Evolutionary conservation across 2,797 vertebrate species (phyloP), one percentile per base, ranked within the genome.

Genomic region (Macropodus opercularis): DNA sequence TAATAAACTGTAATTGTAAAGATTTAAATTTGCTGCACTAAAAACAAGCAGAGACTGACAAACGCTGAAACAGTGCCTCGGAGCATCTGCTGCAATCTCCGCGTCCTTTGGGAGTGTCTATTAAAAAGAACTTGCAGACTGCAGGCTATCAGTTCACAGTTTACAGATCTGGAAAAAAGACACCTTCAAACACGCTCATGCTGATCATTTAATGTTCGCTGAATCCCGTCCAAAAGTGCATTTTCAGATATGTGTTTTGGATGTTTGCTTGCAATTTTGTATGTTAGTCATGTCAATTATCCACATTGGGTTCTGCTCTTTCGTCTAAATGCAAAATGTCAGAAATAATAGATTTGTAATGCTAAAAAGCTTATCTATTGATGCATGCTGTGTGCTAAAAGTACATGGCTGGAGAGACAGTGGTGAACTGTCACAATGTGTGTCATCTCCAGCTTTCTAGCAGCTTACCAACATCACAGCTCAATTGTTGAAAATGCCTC

Each of bases 401-500:
- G 74, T 70, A 65, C 57, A 79, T 54, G 41, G 65, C 77, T 41
- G 72, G 54, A 72, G 69, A 87, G 74, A 85, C 81, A 79, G 80
- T 83, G 85, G 75, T 85, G 75, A 84, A 89, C 81, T 88, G 81
- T 85, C 89, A 89, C 81, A 73, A 80, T 72, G 63, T 81, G 75
- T 88, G 86, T 81, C 84, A 86, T 88, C 76, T 72, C 60, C 29
- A 63, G 81, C 81, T 84, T 80, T 78, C 77, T 69, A 83, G 88
- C 80, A 89, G 84, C 80, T 68, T 84, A 81, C 83, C 58, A 88
- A 89, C 87, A 89, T 87, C 84, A 88, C 81, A 78, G 86, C 85
- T 91, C 88, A 90, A 83, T 89, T 86, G 77, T 85, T 85, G 79
- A 86, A 89, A 90, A 92, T 79, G 83, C 63, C 79, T 86, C 81